Base-by-base conservation (phyloP, 2,113 vertebrate genomes). In the Chunga burmeisteri region DNA sequence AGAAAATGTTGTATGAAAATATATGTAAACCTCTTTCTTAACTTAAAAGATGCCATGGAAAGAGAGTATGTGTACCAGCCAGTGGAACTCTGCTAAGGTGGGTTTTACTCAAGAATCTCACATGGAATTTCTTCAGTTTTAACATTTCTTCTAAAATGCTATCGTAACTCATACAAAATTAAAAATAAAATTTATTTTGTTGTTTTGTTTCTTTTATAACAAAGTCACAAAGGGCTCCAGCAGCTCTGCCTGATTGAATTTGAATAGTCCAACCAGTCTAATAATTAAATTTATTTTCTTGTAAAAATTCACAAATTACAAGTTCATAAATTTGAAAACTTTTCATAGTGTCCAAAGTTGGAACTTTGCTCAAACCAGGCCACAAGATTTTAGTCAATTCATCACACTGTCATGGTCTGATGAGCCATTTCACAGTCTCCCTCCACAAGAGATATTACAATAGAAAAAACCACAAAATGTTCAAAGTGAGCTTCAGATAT, bases 41-140 rank as follows among this genome's bases (percentile, higher is more conserved):
- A 68, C 11, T 23, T 66, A 55, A 88, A 61, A 47, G 10, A 40
- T 59, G 19, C 1, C 7, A 29, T 5, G 3, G 23, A 68, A 86
- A 63, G 44, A 50, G 5, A 1, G 0, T 55, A 7, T 17, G 1
- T 67, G 30, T 71, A 53, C 8, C 5, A 53, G 9, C 3, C 11
- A 53, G 6, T 2, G 52, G 11, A 55, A 74, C 2, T 85, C 13
- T 55, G 3, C 3, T 68, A 6, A 32, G 25, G 7, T 46, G 32
- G 6, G 2, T 46, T 50, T 72, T 86, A 11, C 23, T 40, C 8
- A 62, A 62, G 32, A 36, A 13, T 36, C 7, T 81, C 9, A 20
- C 7, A 9, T 0, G 2, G 22, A 58, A 20, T 27, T 85, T 92
- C 18, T 68, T 79, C 4, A 36, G 4, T 23, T 85, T 86, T 75